These are phyloP conservation scores for Propithecus deckenii DNA, from an alignment of 2,797 vertebrate species.

Conservation along the genomic window DNA sequence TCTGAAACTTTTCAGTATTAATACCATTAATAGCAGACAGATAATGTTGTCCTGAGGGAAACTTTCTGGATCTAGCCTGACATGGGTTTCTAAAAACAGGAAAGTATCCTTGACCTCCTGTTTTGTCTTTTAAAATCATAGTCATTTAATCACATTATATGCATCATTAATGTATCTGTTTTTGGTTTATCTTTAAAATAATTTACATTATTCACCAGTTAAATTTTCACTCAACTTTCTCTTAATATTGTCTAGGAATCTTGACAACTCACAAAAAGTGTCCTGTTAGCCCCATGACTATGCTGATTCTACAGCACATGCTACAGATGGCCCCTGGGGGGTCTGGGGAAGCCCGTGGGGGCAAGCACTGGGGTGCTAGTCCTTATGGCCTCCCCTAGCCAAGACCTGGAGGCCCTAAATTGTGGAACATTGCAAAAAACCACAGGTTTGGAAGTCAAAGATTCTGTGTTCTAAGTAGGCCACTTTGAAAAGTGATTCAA, in stretches of 20 bases:
- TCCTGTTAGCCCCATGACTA: background rate
- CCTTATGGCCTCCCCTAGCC: too few species aligned
- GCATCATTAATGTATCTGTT: background rate
- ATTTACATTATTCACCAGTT: background rate
- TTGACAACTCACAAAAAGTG: background rate
- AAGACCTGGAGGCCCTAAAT: background rate
- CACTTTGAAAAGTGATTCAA: background rate
- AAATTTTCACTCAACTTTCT: background rate
- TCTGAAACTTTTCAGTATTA: background rate
- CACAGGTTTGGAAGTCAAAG: background rate
- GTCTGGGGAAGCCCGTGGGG: fast-evolving
- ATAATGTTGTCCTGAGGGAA: background rate
- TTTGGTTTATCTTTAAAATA: background rate
- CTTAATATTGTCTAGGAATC: background rate
- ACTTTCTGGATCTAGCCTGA: background rate
- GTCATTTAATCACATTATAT: background rate
- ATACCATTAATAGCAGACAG: background rate
- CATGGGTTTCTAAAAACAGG: background rate
- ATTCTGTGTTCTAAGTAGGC: background rate
- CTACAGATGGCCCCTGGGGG: background rate
- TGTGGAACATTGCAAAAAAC: background rate
- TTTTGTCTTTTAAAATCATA: background rate
- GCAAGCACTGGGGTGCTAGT: background rate
- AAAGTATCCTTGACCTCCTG: background rate
- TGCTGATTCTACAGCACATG: too few species aligned